phyloP scores from a whole-genome alignment of 2,797 vertebrate genomes.

The Apodemus agrarius region DNA sequence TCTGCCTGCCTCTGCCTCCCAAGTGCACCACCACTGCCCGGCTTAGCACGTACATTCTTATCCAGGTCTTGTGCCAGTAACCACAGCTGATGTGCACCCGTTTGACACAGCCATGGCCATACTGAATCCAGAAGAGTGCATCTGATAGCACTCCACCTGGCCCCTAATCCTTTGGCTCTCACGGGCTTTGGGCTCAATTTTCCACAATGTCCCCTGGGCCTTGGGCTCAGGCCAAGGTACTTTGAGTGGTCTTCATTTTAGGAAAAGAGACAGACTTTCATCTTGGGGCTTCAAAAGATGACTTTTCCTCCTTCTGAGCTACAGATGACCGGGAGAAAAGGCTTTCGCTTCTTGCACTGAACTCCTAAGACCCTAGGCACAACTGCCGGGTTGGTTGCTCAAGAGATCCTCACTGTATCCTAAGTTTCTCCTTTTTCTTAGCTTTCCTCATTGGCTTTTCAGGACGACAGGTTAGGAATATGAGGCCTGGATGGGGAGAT shows the following conservation, averaged over 20 bases:
- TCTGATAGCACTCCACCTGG: background rate
- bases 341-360: background rate
- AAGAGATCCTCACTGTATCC: background rate
- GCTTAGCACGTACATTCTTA: background rate
- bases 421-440: background rate
- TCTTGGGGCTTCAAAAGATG: background rate
- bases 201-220: background rate
- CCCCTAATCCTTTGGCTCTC: background rate
- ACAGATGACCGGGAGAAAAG: background rate
- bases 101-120: background rate
- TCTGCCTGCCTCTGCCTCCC: too few species aligned
- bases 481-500: background rate
- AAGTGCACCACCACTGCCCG: too few species aligned
- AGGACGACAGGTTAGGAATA: background rate
- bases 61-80: background rate
- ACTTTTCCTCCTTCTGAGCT: conserved; percentile 29
- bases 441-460: background rate
- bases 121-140: background rate
- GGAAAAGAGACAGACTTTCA: background rate
- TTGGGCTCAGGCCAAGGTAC: background rate
- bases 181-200: background rate
- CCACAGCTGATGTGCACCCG: background rate
- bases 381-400: too few species aligned
- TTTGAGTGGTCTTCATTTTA: background rate
- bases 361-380: background rate